Evolutionary conservation across 37 sponge, comb jelly and placozoan genomes (phyloP), one percentile per base, ranked within the genome.

Genomic region (Halichondria panicea): DNA sequence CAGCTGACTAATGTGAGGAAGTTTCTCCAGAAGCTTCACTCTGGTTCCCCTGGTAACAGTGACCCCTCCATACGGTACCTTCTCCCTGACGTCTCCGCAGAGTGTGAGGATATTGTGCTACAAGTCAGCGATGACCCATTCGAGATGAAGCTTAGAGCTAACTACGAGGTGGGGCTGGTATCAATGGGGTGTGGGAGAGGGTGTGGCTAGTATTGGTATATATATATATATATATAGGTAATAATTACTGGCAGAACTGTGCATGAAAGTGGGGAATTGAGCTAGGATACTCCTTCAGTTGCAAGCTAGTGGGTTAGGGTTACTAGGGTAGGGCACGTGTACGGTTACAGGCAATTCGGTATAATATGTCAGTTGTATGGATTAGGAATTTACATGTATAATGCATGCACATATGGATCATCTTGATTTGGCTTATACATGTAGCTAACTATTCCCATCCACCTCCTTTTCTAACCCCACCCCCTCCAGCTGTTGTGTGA

Each of bases 101-200:
- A 80, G 64, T 78, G 68, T 4, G 87, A 81, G 24, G 79, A 86
- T 39, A 44, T 87, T 11, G 31, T 83, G 2, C 78, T 92, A 38
- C 77, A 83, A 64, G 67, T 96, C 3, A 58, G 69, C 38, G 97
- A 96, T 48, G 83, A 96, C 64, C 72, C 74, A 18, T 94, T 93
- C 63, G 97, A 96, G 50, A 83, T 87, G n/a, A 93, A 90, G 68
- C 79, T 96, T 66, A 79, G 84, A 75, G 73, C 82, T 41, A 93
- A 92, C 55, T 87, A 93, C 37, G 90, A 79, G 75, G 91, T 96
- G 18, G 38, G 70, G 24, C 27, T 69, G 46, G 4, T 33, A 4
- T 6, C 4, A 21, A 33, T 3, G 3, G 13, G 43, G 21, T 5
- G 44, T 24, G 18, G 9, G 15, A 12, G 6, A 35, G 11, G 50